phyloP scores from a whole-genome alignment of 1,140 invertebrate genomes.

The Drosophila rufa region DNA sequence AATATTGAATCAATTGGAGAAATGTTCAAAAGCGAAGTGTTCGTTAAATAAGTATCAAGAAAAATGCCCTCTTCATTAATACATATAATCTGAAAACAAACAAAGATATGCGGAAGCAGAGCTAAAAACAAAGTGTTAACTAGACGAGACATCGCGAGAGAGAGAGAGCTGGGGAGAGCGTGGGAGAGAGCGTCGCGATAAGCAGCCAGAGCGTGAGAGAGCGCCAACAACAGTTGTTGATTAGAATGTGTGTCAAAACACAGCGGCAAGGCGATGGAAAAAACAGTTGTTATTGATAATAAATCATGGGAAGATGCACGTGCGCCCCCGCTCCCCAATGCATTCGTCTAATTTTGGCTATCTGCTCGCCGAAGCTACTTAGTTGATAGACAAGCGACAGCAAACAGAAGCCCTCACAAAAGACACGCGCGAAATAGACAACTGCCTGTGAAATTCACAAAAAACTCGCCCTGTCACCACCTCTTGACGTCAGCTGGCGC shows the following conservation, averaged over 20 bases:
- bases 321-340: slow-evolving; percentile 15
- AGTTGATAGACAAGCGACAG: slow-evolving; percentile 3
- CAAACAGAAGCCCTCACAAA: slow-evolving; percentile 3
- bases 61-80: neutral
- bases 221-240: slow-evolving; percentile 44
- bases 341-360: slow-evolving; percentile 29
- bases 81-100: slow-evolving; percentile 21
- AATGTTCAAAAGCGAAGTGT: neutral
- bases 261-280: slow-evolving; percentile 19
- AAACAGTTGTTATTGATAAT: slow-evolving; percentile 34
- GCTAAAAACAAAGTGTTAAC: slow-evolving; percentile 23
- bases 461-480: slow-evolving; percentile 46
- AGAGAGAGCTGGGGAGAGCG: slow-evolving; percentile 6
- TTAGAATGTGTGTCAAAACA: slow-evolving; percentile 74
- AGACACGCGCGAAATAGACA: slow-evolving; percentile 27
- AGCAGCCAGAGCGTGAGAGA: slow-evolving; percentile 2
- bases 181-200: slow-evolving; percentile 21
- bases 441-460: slow-evolving; percentile 45
- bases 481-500: slow-evolving; percentile 5
- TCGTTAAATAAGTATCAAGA: neutral
- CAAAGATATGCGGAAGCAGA: slow-evolving; percentile 35
- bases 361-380: slow-evolving; percentile 20
- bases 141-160: slow-evolving; percentile 25
- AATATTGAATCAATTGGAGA: slow-evolving; percentile 9
- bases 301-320: slow-evolving; percentile 27